These are phyloP conservation scores for Xenotilapia flavipinnis DNA, from an alignment of 2,113 vertebrate genomes.

Conservation along the genomic window DNA sequence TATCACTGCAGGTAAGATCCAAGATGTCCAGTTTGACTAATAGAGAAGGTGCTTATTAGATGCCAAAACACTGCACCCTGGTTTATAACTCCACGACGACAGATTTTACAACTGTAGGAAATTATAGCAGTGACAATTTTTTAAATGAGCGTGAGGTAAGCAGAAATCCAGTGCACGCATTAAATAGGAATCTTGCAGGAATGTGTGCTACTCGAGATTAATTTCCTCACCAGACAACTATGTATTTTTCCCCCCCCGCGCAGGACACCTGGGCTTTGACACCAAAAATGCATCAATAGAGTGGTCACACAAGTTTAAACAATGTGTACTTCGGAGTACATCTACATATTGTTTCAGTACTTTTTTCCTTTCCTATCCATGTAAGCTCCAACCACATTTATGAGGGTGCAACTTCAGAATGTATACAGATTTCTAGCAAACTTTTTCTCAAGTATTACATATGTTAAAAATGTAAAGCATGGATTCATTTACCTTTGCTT, in stretches of 20 bases:
- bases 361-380: neutral
- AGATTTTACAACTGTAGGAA: neutral
- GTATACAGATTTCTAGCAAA: neutral
- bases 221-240: neutral
- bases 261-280: neutral
- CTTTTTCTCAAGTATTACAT: neutral
- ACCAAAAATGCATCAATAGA: neutral
- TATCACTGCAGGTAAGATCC: neutral
- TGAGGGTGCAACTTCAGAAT: neutral
- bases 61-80: neutral
- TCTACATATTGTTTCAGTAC: neutral
- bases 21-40: neutral
- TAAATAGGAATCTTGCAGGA: neutral
- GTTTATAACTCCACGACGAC: neutral
- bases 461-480: neutral
- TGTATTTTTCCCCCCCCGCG: accelerated
- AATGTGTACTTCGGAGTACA: neutral
- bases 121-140: neutral
- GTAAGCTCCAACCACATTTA: neutral
- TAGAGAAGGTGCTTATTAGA: neutral
- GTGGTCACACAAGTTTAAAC: neutral
- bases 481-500: neutral
- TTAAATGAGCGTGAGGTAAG: neutral
- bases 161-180: neutral
- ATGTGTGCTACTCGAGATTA: neutral